phyloP scores from a whole-genome alignment of 2,113 vertebrate species.

The Peromyscus maniculatus region DNA sequence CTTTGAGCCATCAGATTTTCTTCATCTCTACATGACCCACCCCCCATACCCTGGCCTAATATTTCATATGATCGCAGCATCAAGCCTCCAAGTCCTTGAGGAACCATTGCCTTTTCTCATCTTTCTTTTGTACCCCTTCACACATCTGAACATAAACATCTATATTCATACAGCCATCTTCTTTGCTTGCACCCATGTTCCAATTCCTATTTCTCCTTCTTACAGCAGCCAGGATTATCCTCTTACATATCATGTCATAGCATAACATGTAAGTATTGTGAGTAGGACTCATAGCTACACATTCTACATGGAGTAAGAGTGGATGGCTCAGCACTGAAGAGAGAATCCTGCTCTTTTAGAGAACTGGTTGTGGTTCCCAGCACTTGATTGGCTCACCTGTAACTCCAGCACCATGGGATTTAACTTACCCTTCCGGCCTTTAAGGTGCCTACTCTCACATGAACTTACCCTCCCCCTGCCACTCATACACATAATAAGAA shows the following conservation, averaged over 20 bases:
- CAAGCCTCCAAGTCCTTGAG: neutral
- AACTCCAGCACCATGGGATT: no score
- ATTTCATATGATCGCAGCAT: neutral
- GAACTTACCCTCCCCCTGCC: neutral
- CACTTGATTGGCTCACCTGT: neutral
- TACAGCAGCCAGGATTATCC: neutral
- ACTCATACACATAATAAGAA: neutral
- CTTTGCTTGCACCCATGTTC: neutral
- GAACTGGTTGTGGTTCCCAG: neutral
- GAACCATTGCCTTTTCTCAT: neutral
- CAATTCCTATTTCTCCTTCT: neutral
- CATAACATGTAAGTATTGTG: neutral
- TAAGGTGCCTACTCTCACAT: neutral
- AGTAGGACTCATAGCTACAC: neutral
- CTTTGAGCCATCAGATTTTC: accelerated
- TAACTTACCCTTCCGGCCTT: neutral
- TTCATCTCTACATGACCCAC: neutral
- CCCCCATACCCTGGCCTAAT: accelerated
- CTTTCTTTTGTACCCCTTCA: neutral
- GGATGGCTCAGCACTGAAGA: neutral
- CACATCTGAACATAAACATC: neutral
- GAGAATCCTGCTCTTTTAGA: neutral
- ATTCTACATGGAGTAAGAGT: neutral
- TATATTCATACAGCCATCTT: neutral
- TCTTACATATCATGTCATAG: neutral